Base-by-base conservation (phyloP, 2,797 vertebrate genomes). In the Silurus aristotelis region DNA sequence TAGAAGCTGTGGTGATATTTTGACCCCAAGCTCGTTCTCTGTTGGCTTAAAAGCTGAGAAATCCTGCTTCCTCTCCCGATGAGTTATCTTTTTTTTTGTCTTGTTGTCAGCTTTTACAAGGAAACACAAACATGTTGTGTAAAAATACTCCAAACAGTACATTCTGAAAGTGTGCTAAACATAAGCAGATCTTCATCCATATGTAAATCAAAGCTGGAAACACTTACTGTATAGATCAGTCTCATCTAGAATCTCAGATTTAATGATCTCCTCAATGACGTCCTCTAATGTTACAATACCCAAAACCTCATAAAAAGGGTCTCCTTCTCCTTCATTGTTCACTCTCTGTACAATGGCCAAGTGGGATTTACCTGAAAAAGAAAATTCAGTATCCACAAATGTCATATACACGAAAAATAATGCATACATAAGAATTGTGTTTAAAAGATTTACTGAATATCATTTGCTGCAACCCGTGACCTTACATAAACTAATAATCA, bases 251-350 rank as follows among this genome's bases (percentile, higher is more conserved):
- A 99, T 99, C 94, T 99, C 98, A 0, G 98, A 99, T 88, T 99
- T 99, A 93, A 99, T 99, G 89, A 99, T 98, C 88, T 99, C 98
- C 91, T 99, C 97, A 89, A 99, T 99, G 91, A 98, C 95, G 90
- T 99, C 98, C 91, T 99, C 98, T 92, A 99, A 93, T 0, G 98
- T 99, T 89, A 99, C 96, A 75, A 99, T 98, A 85, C 98, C 98
- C 97, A 97, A 96, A 89, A 99, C 97, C 90, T 99, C 97, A 58
- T 99, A 99, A 94, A 99, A 99, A 0, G 98, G 98, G 88, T 99
- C 97, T 55, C 98, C 97, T 91, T 98, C 97, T 0, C 98, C 98
- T 92, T 99, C 98, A 0, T 98, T 97, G 93, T 99, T 99, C 82
- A 99, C 98, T 31, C 97, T 93, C 92, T 99, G 97, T 86, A 99